phyloP scores from a whole-genome alignment of 1,140 invertebrate genomes.

The Drosophila pseudoananassae region DNA sequence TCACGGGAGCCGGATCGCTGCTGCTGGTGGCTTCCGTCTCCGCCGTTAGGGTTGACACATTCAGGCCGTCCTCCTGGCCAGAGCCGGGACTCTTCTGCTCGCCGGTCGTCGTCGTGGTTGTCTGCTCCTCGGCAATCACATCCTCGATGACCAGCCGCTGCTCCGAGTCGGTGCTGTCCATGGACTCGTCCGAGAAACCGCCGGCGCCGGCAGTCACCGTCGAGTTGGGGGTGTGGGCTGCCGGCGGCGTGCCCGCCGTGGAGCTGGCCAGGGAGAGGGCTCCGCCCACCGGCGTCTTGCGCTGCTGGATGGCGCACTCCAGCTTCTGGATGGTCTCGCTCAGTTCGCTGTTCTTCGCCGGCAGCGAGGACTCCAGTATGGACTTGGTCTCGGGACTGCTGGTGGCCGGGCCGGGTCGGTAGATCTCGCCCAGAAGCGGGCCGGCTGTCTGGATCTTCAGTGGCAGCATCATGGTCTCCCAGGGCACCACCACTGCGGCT shows the following conservation, averaged over 20 bases:
- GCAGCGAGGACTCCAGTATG: slow-evolving; percentile 76
- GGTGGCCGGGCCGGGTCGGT: slow-evolving; percentile 41
- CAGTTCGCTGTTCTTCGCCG: slow-evolving; percentile 86
- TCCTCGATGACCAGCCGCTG: slow-evolving; percentile 87
- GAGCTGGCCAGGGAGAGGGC: slow-evolving; percentile 59
- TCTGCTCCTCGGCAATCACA: slow-evolving; percentile 59
- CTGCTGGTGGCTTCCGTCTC: slow-evolving; percentile 42
- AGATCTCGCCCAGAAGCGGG: slow-evolving; percentile 24
- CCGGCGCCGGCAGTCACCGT: slow-evolving; percentile 30
- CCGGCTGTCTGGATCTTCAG: slow-evolving; percentile 72
- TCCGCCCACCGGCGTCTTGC: slow-evolving; percentile 72
- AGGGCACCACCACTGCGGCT: slow-evolving; percentile 5
- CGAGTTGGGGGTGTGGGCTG: slow-evolving; percentile 47
- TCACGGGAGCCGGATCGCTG: slow-evolving; percentile 49
- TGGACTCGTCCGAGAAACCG: slow-evolving; percentile 84
- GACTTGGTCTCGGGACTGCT: slow-evolving; percentile 79
- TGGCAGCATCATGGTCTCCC: slow-evolving; percentile 47
- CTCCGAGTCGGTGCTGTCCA: slow-evolving; percentile 90
- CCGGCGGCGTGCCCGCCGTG: slow-evolving; percentile 54
- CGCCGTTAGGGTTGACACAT: slow-evolving; percentile 20
- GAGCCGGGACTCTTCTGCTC: slow-evolving; percentile 65
- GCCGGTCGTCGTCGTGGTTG: slow-evolving; percentile 47
- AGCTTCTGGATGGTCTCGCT: slow-evolving; percentile 87
- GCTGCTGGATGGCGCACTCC: slow-evolving; percentile 80
- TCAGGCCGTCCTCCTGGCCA: slow-evolving; percentile 26